Percentiles rank a stretch among this genome's conserved stretches.
Evolutionary conservation across 2,888 invertebrate genomes (phyloP).

Genomic region (Flexamia atlantica): DNA sequence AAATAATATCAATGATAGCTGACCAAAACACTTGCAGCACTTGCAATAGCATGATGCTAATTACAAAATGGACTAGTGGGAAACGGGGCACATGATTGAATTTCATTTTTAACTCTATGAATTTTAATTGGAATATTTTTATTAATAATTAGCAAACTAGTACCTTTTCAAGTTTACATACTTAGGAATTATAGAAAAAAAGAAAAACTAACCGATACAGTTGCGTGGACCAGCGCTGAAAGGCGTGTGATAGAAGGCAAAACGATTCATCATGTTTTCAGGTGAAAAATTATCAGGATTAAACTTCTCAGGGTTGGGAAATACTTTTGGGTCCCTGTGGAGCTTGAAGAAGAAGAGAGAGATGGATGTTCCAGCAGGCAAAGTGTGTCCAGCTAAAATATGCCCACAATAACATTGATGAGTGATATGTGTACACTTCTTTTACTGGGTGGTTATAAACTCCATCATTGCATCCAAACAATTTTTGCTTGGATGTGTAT

Average conservation of each 20-base stretch:
- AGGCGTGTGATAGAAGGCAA: constrained; percentile 74
- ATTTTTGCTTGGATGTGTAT: too few relatives aligned
- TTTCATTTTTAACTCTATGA: too few relatives aligned
- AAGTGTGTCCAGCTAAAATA: constrained; percentile 71
- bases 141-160: background rate
- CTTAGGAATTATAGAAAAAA: background rate
- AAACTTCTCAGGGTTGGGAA: constrained; percentile 76
- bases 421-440: too few relatives aligned
- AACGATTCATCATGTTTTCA: constrained; percentile 73
- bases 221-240: constrained; percentile 74
- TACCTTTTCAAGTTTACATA: background rate
- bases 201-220: constrained; percentile 71
- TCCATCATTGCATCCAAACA: too few relatives aligned
- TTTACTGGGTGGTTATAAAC: too few relatives aligned
- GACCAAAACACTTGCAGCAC: too few relatives aligned
- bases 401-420: too few relatives aligned
- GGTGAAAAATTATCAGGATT: constrained; percentile 76
- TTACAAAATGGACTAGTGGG: background rate
- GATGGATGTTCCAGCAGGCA: constrained; percentile 73
- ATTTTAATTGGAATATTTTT: too few relatives aligned
- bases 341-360: constrained; percentile 72
- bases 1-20: too few relatives aligned
- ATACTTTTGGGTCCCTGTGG: constrained; percentile 75
- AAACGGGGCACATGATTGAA: too few relatives aligned
- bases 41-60: too few relatives aligned